Conservation (phyloP, 2,888 invertebrate species). For the Cancer borealis region DNA sequence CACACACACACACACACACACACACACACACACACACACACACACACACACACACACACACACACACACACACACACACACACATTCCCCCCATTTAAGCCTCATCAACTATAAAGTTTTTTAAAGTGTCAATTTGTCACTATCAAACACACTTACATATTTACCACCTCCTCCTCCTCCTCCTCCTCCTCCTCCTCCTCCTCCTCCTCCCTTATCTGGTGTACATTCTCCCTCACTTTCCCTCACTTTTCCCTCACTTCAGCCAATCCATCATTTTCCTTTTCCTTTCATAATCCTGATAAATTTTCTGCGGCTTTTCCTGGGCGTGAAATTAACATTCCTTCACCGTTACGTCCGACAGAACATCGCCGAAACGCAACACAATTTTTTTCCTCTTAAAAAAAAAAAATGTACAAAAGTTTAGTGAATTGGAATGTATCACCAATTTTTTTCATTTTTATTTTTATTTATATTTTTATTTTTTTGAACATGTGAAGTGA, state of each 20-base stretch:
- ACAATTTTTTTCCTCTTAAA: not conserved
- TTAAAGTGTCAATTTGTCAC: not conserved
- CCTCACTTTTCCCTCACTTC: not conserved
- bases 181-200: not conserved
- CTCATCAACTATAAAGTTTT: not conserved
- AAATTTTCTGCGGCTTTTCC: not conserved
- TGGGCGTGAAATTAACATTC: not conserved
- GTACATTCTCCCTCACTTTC: not conserved
- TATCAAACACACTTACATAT: not conserved
- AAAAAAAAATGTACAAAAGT: not conserved
- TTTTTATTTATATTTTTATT: not conserved
- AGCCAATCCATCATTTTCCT: not conserved
- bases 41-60: constrained; percentile 38
- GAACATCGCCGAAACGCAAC: not conserved
- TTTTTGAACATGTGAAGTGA: not conserved
- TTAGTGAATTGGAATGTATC: not conserved
- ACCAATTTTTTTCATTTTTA: not conserved
- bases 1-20: constrained; percentile 20
- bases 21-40: constrained; percentile 20
- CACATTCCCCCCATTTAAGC: not conserved
- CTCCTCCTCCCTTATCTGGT: not conserved
- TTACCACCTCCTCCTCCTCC: not conserved
- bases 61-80: constrained; percentile 46
- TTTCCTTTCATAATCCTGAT: not conserved
- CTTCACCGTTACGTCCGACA: not conserved